Evolutionary conservation across 1,140 invertebrate species (phyloP).

Genomic region (Lepidotrigona ventralis): DNA sequence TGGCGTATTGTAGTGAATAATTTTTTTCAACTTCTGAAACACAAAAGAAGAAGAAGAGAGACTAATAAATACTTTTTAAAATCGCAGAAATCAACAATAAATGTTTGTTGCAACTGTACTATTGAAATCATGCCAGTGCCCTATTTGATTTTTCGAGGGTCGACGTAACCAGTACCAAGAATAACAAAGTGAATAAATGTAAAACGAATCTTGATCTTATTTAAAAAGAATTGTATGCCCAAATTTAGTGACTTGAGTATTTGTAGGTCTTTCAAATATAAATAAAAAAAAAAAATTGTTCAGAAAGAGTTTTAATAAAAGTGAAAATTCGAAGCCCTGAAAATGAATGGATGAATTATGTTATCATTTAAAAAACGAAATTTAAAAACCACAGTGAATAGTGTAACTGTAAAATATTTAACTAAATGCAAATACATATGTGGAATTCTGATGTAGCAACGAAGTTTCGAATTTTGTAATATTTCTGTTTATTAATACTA

Average conservation of each 20-base stretch:
- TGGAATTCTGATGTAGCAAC: background rate
- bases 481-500: background rate
- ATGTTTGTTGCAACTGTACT: background rate
- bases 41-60: background rate
- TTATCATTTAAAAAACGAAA: background rate
- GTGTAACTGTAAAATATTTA: background rate
- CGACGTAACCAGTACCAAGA: conserved; percentile 21
- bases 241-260: background rate
- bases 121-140: conserved; percentile 27
- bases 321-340: background rate
- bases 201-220: conserved; percentile 1
- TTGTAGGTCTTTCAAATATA: background rate
- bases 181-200: conserved; percentile 9
- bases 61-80: background rate
- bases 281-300: background rate
- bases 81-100: background rate
- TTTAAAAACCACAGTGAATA: background rate
- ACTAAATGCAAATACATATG: background rate
- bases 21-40: background rate
- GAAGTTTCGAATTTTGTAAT: background rate
- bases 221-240: background rate
- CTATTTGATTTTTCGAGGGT: conserved; percentile 28
- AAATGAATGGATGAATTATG: background rate
- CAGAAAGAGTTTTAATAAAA: background rate
- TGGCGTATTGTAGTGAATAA: conserved; percentile 39